Evolutionary conservation across 2,797 vertebrate species (phyloP).

Genomic region (Bovichtus diacanthus): DNA sequence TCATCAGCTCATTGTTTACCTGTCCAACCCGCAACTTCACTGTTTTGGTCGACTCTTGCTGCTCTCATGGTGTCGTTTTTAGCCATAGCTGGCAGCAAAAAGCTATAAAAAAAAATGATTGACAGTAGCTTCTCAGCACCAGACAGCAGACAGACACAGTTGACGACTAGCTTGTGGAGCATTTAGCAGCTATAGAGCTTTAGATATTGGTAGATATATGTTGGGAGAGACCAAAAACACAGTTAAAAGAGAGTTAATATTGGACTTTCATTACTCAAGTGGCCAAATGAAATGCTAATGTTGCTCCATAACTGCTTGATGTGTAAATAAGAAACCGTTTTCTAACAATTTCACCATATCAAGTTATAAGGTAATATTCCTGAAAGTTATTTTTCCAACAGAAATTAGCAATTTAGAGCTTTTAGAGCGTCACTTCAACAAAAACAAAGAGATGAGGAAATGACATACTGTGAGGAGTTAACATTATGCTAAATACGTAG

Average conservation of each 20-base stretch:
- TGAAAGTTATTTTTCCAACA: not conserved
- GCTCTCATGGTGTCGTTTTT: not conserved
- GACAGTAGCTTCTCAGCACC: not conserved
- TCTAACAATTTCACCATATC: not conserved
- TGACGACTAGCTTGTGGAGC: not conserved
- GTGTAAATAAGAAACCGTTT: not conserved
- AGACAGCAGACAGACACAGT: not conserved
- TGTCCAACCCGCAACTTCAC: not conserved
- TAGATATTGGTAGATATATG: not conserved
- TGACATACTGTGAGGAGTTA: not conserved
- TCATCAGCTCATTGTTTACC: not conserved
- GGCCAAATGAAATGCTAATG: not conserved
- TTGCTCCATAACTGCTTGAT: not conserved
- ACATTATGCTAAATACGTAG: not conserved
- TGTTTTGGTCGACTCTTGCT: not conserved
- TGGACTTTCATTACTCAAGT: not conserved
- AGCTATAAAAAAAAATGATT: not conserved
- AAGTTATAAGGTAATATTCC: not conserved
- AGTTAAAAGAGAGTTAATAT: not conserved
- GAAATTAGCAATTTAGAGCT: not conserved
- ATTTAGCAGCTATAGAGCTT: not conserved
- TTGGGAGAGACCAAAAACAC: not conserved
- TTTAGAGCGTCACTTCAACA: not conserved
- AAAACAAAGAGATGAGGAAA: not conserved
- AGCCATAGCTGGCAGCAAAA: not conserved